These are phyloP conservation scores for Notodonta dromedarius DNA, from an alignment of 2,888 invertebrate genomes.

Conservation along the genomic window DNA sequence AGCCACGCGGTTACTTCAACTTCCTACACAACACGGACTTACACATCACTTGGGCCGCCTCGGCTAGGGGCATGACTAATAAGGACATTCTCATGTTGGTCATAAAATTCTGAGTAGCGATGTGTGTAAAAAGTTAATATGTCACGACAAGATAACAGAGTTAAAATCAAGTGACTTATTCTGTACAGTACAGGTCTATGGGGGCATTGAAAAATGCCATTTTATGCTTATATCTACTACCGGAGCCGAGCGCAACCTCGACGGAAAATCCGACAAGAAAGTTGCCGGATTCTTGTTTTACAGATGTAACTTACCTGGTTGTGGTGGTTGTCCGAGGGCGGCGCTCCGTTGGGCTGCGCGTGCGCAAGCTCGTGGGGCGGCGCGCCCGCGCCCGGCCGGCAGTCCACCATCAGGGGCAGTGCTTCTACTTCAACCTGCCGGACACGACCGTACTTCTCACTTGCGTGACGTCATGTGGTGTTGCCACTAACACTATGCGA, in stretches of 20 bases:
- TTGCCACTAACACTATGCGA: conserved; percentile 11
- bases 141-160: not conserved
- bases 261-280: too few species aligned
- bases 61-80: too few species aligned
- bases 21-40: too few species aligned
- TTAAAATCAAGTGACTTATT: too few species aligned
- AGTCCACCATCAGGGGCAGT: conserved; percentile 79
- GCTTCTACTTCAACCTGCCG: conserved; percentile 73
- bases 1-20: too few species aligned
- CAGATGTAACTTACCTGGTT: conserved; percentile 52
- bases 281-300: too few species aligned
- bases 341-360: conserved; percentile 59
- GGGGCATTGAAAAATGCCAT: too few species aligned
- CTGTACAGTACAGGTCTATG: too few species aligned
- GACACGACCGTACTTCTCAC: conserved; percentile 4
- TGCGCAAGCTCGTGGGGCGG: conserved; percentile 66
- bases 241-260: too few species aligned
- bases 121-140: not conserved
- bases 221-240: not conserved
- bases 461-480: not conserved
- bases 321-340: conserved; percentile 55
- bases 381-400: conserved; percentile 68
- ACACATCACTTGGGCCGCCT: too few species aligned
- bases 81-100: too few species aligned
- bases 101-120: too few species aligned